Evolutionary conservation across 2,113 vertebrate species (phyloP), one percentile per base, ranked within the genome.

Genomic region (Clarias magur): DNA sequence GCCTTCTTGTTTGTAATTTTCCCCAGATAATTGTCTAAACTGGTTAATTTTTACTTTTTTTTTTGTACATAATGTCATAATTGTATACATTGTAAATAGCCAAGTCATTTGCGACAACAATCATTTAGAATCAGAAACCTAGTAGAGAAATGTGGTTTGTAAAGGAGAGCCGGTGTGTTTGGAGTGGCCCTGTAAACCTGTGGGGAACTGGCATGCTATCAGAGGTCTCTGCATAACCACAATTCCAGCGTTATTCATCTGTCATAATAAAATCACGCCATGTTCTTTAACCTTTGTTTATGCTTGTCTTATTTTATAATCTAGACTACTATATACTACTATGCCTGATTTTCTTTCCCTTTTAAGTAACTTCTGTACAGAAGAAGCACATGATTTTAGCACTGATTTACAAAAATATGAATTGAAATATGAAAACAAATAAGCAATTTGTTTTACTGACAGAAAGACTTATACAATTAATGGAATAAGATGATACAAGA

Each of bases 71-170:
- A 91, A 83, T 89, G 90, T 95, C 92, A 92, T 88, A 88, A 90
- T 88, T 96, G 95, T 96, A 96, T 94, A 96, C 94, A 94, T 67
- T 96, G 95, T 96, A 96, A 93, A 96, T 95, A 95, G 82, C 67
- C 82, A 86, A 88, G 87, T 92, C 94, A 92, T 95, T 93, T 93
- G 95, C 93, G 91, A 93, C 94, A 94, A 95, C 95, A 95, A 95
- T 95, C 93, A 93, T 91, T 89, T 76, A 92, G 67, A 84, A 73
- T 63, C 73, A 87, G 75, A 88, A 34, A 67, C 84, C 79, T 68
- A 68, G 79, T 67, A 86, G 38, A 88, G 81, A 90, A 83, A 81
- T 87, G 79, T 87, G 89, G 85, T 83, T 90, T 89, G 87, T 83
- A 85, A 76, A 60, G 84, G 86, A 90, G 89, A 90, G 86, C 83